A percentile compares a stretch with the other conserved stretches of the same genome.
Evolutionary conservation across 2,797 vertebrate genomes (phyloP).

Genomic region (Brachyrhaphis roseni): DNA sequence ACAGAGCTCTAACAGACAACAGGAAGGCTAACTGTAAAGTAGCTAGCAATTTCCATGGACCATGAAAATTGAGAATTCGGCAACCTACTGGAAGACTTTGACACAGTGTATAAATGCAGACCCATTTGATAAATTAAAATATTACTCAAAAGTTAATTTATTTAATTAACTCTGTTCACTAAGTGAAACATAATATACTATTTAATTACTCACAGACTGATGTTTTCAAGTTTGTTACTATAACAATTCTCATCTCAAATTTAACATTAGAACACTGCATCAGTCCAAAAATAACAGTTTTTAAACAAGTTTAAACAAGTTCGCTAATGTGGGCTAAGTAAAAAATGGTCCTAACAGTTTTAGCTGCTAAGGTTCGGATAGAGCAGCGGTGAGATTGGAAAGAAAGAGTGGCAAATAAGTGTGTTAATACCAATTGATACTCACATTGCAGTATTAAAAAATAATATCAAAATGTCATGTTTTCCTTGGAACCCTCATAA

Average conservation of each 20-base stretch:
- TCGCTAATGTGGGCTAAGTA: not conserved
- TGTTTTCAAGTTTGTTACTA: not conserved
- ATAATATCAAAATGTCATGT: not conserved
- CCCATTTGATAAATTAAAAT: not conserved
- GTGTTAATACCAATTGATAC: not conserved
- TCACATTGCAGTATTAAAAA: not conserved
- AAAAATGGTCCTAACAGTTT: not conserved
- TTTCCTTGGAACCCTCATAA: not conserved
- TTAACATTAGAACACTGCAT: not conserved
- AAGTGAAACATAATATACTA: not conserved
- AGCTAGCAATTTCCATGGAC: not conserved
- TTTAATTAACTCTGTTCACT: not conserved
- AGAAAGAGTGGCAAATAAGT: not conserved
- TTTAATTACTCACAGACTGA: not conserved
- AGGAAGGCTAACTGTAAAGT: not conserved
- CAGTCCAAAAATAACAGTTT: not conserved
- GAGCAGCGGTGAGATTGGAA: not conserved
- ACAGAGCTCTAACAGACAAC: not conserved
- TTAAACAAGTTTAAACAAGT: too few relatives aligned
- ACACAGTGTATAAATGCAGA: not conserved
- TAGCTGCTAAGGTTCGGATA: not conserved
- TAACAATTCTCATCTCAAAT: not conserved
- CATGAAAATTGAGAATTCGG: not conserved
- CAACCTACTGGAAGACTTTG: not conserved
- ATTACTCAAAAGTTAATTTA: not conserved